Base-by-base conservation (phyloP, 2,888 invertebrate species). In the Drosophila crucigera region DNA sequence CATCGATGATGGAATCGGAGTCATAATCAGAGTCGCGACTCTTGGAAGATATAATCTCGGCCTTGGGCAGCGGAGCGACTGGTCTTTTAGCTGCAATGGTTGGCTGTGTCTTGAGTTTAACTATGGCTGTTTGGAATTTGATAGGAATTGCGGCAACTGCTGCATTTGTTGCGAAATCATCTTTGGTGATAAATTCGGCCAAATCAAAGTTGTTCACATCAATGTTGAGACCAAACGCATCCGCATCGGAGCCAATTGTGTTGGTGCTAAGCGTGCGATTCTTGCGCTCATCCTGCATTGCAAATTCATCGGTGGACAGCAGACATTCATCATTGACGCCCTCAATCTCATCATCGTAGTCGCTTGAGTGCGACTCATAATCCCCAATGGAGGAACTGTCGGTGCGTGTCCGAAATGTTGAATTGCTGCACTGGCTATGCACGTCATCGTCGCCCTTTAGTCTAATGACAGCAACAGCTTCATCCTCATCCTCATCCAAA, bases 321-420 rank as follows among this genome's bases (percentile, higher is more conserved):
- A 82, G 14, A 14, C 35, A 30, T 6, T 54, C 43, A 19, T 72
- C 78, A 16, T 31, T 43, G 14, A 60, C 59, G 14, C 73, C 61
- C 55, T 70, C 76, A 52, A 82, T 78, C 2, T 91, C 91, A 68
- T 92, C 92, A 39, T 92, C 93, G 65, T 93, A 93, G 66, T 93
- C 93, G 76, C 93, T 93, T 6, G 93, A 89, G 59, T 93, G 93
- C 55, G 93, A 93, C 76, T 93, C 93, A 74, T 93, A 93, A 66
- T 93, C 93, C 16, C 91, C 93, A 66, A 93, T 93, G 4, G 93
- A 93, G 10, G 92, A 93, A 61, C 92, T 93, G 50, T 92, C 92
- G 0, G 92, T 93, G 65, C 93, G 91, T 2, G 91, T 90, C 25
- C 92, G 91, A 86, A 93, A 93, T 53, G 92, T 92, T 14, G 83